phyloP scores from a whole-genome alignment of 2,888 invertebrate genomes.

The Ctena decussata region DNA sequence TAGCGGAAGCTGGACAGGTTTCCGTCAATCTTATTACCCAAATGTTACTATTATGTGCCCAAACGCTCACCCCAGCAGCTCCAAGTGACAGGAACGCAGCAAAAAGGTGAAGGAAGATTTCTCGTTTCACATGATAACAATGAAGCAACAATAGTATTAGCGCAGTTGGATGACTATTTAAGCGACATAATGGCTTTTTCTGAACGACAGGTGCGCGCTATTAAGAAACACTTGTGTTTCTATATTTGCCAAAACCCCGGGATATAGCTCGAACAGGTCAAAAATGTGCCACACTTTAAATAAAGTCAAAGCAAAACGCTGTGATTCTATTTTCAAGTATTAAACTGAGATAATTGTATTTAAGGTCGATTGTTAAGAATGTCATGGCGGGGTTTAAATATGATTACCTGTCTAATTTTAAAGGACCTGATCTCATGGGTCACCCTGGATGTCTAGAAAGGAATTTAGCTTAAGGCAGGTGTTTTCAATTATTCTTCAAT shows the following conservation, averaged over 20 bases:
- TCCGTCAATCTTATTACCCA: background rate
- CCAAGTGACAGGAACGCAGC: background rate
- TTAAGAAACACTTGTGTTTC: slow-evolving; percentile 14
- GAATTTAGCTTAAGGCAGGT: background rate
- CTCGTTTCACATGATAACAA: background rate
- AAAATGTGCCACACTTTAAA: slow-evolving; percentile 10
- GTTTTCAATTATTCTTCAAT: background rate
- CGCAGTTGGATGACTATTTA: slow-evolving; percentile 4
- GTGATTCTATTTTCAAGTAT: background rate
- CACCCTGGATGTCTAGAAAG: background rate
- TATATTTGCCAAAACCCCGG: slow-evolving; percentile 17
- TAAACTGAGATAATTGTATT: slow-evolving; percentile 4
- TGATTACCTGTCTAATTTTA: background rate
- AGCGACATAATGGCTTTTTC: background rate
- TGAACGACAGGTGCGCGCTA: slow-evolving; percentile 12
- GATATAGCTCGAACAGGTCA: slow-evolving; percentile 16
- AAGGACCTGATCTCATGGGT: background rate
- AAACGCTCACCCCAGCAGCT: background rate
- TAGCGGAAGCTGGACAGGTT: slow-evolving; percentile 8
- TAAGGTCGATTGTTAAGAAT: background rate
- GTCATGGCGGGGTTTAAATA: background rate
- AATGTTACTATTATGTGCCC: slow-evolving; percentile 8
- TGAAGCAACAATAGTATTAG: background rate
- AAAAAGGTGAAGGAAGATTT: background rate
- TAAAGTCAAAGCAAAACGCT: slow-evolving; percentile 8